A percentile compares a stretch with the other conserved stretches of the same genome.
phyloP scores from a whole-genome alignment of 92 coral and sea anemone species.

The Palythoa heliodiscus region DNA sequence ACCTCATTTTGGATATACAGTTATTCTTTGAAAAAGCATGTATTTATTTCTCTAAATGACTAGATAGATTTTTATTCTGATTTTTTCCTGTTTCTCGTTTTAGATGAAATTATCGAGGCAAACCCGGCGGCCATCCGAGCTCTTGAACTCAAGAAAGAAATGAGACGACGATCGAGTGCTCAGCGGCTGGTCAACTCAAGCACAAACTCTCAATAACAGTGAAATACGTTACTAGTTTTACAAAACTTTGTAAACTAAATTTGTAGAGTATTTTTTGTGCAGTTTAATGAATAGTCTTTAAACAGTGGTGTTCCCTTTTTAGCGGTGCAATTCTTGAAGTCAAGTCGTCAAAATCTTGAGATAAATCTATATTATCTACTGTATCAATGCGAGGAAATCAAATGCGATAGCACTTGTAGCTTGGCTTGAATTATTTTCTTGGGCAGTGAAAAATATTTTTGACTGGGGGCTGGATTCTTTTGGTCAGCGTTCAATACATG shows the following conservation, averaged over 20 bases:
- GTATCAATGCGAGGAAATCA: not conserved
- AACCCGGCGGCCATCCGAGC: constrained; percentile 69
- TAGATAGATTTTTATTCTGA: not conserved
- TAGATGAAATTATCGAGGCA: constrained; percentile 86
- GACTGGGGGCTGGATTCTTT: not conserved
- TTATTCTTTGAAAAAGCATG: not conserved
- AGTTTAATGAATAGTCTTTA: not conserved
- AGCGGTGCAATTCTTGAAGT: not conserved
- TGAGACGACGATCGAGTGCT: constrained; percentile 79
- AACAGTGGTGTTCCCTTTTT: not conserved
- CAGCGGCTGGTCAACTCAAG: constrained; percentile 83
- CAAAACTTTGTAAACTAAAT: not conserved
- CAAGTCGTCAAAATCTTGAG: not conserved
- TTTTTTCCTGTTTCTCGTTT: not conserved
- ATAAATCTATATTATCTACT: not conserved
- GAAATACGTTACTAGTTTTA: not conserved
- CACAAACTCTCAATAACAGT: constrained; percentile 24
- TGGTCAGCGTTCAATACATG: not conserved
- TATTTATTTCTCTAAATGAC: not conserved
- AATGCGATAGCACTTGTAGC: not conserved
- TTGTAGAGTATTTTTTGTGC: not conserved
- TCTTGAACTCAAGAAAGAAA: constrained; percentile 59
- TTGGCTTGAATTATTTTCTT: not conserved
- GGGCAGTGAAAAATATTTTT: not conserved
- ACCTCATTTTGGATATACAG: not conserved